Conservation (phyloP, 2,888 invertebrate species). For the Lasioglossum pauxillum region DNA sequence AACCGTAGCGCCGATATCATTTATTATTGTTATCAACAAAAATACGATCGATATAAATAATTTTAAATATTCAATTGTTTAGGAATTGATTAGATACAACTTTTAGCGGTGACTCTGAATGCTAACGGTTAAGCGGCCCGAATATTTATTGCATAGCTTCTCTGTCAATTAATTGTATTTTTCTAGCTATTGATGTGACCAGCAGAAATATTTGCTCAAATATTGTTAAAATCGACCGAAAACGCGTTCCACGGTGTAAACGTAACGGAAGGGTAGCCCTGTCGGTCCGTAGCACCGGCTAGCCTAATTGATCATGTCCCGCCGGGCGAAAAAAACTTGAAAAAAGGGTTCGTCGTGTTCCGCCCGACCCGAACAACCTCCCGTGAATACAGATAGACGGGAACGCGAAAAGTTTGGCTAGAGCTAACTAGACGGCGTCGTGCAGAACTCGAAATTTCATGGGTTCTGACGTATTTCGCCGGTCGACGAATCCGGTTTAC, state of each 20-base stretch:
- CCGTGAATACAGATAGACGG: slow-evolving; percentile 5
- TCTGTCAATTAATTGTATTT: not conserved
- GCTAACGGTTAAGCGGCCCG: too few species aligned
- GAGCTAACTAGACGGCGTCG: slow-evolving; percentile 30
- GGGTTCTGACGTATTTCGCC: slow-evolving; percentile 47
- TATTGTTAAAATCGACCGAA: not conserved
- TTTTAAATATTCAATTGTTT: too few species aligned
- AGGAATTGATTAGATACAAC: too few species aligned
- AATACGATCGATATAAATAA: too few species aligned
- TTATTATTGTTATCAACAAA: too few species aligned
- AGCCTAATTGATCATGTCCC: not conserved
- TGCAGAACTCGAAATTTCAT: slow-evolving; percentile 51
- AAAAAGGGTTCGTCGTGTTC: not conserved
- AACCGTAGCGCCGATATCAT: too few species aligned
- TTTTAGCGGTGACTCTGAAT: too few species aligned
- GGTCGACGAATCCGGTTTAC: slow-evolving; percentile 62
- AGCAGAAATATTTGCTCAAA: not conserved
- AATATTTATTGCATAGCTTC: not conserved
- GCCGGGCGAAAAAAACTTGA: not conserved
- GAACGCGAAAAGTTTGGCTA: not conserved
- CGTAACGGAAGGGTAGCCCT: not conserved
- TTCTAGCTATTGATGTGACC: not conserved
- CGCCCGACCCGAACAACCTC: not conserved
- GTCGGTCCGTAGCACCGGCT: not conserved
- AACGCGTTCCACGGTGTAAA: not conserved